Conservation (phyloP, 2,113 vertebrate genomes). For the Nyctereutes procyonoides region DNA sequence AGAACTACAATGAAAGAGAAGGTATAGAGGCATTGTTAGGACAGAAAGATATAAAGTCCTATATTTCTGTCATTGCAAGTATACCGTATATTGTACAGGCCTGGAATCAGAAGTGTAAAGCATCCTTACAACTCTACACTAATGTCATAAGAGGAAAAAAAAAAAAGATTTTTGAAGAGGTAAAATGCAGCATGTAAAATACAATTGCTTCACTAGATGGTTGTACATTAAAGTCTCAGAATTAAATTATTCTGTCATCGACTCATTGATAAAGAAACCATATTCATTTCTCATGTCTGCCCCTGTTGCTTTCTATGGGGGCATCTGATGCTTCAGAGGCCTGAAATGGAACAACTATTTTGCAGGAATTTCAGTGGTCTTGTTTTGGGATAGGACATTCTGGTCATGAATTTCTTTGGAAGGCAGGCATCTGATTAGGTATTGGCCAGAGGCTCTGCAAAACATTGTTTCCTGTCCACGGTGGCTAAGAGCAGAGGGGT, state of each 20-base stretch:
- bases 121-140: neutral
- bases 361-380: neutral
- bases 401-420: neutral
- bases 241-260: neutral
- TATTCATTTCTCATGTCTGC: neutral
- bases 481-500: neutral
- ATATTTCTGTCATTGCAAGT: neutral
- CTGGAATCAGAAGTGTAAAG: neutral
- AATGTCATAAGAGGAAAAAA: neutral
- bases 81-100: accelerated
- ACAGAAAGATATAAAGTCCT: neutral
- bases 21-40: neutral
- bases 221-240: neutral
- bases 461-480: neutral
- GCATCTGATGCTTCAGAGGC: accelerated
- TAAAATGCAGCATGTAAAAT: neutral
- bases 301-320: neutral
- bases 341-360: neutral
- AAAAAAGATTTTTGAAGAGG: neutral
- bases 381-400: neutral
- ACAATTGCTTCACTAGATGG: neutral
- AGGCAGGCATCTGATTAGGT: neutral
- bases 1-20: neutral
- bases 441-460: neutral
- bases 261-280: neutral